Evolutionary conservation across 2,888 invertebrate species (phyloP).

Genomic region (Cataglyphis altisquamis): DNA sequence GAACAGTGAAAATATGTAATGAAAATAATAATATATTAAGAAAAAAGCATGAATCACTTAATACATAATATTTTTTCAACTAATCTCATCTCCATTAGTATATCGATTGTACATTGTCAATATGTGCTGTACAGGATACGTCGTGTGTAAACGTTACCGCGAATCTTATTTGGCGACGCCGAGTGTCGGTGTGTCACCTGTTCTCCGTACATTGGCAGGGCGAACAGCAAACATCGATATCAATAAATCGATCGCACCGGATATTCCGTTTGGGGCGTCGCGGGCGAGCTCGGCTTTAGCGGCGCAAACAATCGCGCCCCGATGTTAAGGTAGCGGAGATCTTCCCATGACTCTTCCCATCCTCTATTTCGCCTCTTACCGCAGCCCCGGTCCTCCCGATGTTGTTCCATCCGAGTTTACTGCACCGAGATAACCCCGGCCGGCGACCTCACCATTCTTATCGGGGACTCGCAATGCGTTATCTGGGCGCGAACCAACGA

Average conservation of each 20-base stretch:
- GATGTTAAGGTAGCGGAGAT: slow-evolving; percentile 61
- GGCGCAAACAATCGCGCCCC: slow-evolving; percentile 70
- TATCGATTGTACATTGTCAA: background rate
- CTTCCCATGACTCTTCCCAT: slow-evolving; percentile 68
- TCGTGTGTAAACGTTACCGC: slow-evolving; percentile 30
- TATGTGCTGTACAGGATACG: background rate
- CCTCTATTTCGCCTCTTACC: slow-evolving; percentile 22
- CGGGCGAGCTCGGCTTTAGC: slow-evolving; percentile 63
- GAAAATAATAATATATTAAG: background rate
- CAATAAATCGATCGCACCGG: slow-evolving; percentile 71
- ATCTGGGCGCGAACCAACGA: slow-evolving; percentile 82
- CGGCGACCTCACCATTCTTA: slow-evolving; percentile 82
- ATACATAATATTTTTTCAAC: background rate
- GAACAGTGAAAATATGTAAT: background rate
- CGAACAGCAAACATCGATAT: slow-evolving; percentile 64
- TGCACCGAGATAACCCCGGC: slow-evolving; percentile 83
- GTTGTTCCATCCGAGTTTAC: slow-evolving; percentile 83
- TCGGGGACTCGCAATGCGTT: slow-evolving; percentile 80
- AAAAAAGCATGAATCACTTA: background rate
- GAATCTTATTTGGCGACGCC: slow-evolving; percentile 30
- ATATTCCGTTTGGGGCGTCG: slow-evolving; percentile 55
- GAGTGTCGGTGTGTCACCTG: slow-evolving; percentile 45
- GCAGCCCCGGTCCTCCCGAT: slow-evolving; percentile 65
- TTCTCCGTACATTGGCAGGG: slow-evolving; percentile 38
- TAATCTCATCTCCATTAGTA: background rate